Percentiles rank a stretch among this genome's conserved stretches.
phyloP scores from a whole-genome alignment of 92 coral and sea anemone genomes.

The Diadumene lineata region DNA sequence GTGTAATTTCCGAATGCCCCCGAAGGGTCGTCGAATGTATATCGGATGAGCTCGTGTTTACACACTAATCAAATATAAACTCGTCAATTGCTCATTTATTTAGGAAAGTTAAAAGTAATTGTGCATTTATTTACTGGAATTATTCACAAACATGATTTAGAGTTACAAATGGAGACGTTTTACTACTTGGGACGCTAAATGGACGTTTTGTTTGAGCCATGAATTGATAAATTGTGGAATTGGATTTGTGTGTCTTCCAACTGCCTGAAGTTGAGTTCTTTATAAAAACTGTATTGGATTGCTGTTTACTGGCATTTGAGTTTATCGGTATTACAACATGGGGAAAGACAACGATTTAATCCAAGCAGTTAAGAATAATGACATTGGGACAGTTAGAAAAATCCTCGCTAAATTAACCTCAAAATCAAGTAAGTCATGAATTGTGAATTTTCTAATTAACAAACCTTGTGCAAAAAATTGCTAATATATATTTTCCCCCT shows the following conservation, averaged over 20 bases:
- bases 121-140: not conserved
- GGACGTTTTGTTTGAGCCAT: not conserved
- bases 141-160: not conserved
- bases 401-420: conserved; percentile 75
- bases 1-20: conserved; percentile 27
- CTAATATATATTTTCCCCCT: too few relatives aligned
- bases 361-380: conserved; percentile 86
- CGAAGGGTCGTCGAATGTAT: conserved; percentile 23
- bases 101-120: conserved; percentile 16
- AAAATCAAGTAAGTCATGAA: conserved; percentile 82
- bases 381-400: conserved; percentile 77
- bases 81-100: conserved; percentile 12
- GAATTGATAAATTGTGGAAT: not conserved
- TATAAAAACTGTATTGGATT: not conserved
- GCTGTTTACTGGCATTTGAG: not conserved
- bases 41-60: conserved; percentile 26
- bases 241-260: not conserved
- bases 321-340: conserved; percentile 29
- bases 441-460: not conserved
- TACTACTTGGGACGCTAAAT: not conserved
- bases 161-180: not conserved
- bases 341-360: conserved; percentile 93
- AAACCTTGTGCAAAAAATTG: not conserved
- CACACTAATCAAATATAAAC: conserved; percentile 11
- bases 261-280: not conserved